These are phyloP conservation scores for Microtus montanus DNA, from an alignment of 2,113 vertebrate genomes.

Conservation along the genomic window DNA sequence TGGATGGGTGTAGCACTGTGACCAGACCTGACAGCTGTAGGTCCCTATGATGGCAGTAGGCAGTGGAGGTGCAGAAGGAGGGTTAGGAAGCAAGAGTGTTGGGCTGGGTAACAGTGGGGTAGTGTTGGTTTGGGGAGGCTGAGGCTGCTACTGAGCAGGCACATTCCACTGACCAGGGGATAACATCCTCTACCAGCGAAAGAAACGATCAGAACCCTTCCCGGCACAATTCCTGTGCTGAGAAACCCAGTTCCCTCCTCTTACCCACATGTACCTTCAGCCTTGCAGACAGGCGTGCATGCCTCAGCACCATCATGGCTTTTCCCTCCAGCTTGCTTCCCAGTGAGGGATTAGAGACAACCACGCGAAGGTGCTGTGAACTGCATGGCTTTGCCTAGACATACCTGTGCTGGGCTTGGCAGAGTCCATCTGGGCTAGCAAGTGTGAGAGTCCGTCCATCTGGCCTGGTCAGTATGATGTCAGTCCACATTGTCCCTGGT, in stretches of 20 bases:
- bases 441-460: not conserved
- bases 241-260: not conserved
- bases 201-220: not conserved
- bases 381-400: not conserved
- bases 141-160: not conserved
- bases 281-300: not conserved
- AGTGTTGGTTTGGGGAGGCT: not conserved
- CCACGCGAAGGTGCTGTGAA: not conserved
- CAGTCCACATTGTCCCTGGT: not conserved
- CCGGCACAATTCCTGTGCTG: not conserved
- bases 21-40: not conserved
- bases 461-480: not conserved
- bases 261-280: fast-evolving
- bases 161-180: too few relatives aligned
- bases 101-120: not conserved
- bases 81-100: not conserved
- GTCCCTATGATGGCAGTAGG: not conserved
- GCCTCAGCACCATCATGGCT: not conserved
- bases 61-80: fast-evolving
- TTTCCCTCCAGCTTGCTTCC: not conserved
- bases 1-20: not conserved
- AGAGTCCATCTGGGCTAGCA: not conserved
- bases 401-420: not conserved
- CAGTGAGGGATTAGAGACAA: not conserved
- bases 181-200: not conserved